Evolutionary conservation across 2,113 vertebrate species (phyloP).

Genomic region (Malaclemys terrapin): DNA sequence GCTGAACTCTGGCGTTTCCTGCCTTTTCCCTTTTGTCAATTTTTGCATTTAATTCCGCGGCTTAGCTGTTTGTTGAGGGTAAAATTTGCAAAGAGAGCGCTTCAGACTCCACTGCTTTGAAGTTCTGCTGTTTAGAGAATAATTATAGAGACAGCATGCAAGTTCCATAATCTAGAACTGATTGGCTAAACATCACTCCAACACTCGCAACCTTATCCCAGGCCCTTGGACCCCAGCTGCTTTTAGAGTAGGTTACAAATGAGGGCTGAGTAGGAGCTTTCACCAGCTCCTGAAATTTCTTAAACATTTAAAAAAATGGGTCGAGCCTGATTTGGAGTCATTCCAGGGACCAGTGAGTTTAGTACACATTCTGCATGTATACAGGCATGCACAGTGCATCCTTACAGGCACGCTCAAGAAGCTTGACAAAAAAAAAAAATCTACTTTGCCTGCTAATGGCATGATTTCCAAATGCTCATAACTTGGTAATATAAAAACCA

Average conservation of each 20-base stretch:
- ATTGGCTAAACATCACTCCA: background rate
- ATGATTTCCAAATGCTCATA: background rate
- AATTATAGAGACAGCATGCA: conserved; percentile 2
- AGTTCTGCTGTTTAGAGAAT: background rate
- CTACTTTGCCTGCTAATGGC: background rate
- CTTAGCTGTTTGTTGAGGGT: conserved; percentile 10
- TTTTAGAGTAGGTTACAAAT: background rate
- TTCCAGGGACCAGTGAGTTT: background rate
- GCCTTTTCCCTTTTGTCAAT: background rate
- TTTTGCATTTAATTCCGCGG: conserved; percentile 11
- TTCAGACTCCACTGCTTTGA: background rate
- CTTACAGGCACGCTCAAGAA: too few species aligned
- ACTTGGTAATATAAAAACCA: background rate
- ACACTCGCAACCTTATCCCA: background rate
- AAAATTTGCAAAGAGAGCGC: conserved; percentile 8
- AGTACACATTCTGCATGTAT: background rate
- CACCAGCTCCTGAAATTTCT: background rate
- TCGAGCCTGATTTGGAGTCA: background rate
- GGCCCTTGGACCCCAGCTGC: background rate
- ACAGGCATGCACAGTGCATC: background rate
- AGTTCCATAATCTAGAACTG: background rate
- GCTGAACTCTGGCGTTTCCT: background rate
- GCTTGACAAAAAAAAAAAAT: background rate
- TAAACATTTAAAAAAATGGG: background rate
- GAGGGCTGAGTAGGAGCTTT: background rate